Evolutionary conservation across 2,113 vertebrate species (phyloP).

Genomic region (Leucopternis melanops): DNA sequence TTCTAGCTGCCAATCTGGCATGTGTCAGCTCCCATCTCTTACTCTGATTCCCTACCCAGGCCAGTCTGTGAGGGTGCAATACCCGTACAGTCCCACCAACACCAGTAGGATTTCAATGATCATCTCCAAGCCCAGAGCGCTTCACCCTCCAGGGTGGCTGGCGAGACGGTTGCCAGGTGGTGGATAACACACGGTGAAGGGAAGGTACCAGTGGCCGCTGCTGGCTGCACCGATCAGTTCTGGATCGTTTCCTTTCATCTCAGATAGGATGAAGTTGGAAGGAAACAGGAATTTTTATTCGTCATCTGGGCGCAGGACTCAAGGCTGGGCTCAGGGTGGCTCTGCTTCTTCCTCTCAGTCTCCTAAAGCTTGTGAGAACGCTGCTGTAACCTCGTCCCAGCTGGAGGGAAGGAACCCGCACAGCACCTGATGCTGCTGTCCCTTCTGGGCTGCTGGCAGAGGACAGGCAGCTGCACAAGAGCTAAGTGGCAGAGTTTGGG

Average conservation of each 20-base stretch:
- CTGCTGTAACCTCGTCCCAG: neutral
- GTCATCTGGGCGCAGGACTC: neutral
- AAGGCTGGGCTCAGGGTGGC: neutral
- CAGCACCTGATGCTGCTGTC: neutral
- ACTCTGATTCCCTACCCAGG: too few relatives aligned
- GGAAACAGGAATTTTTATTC: neutral
- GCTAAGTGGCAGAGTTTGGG: neutral
- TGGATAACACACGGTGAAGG: neutral
- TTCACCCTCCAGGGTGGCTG: too few relatives aligned
- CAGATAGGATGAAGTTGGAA: neutral
- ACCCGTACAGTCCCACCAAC: neutral
- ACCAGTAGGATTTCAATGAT: neutral
- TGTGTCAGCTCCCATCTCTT: neutral
- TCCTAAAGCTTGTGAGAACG: neutral
- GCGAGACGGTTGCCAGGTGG: neutral
- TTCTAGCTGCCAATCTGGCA: neutral
- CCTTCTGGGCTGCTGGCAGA: neutral
- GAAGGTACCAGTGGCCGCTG: neutral
- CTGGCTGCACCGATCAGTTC: neutral
- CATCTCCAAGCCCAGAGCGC: neutral
- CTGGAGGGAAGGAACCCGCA: neutral
- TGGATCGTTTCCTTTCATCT: neutral
- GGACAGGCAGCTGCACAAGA: neutral
- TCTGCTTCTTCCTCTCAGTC: neutral
- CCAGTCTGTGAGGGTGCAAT: neutral